These are phyloP conservation scores for Dendronephthya gigantea DNA, from an alignment of 64 coral and sea anemone species.

Conservation along the genomic window DNA sequence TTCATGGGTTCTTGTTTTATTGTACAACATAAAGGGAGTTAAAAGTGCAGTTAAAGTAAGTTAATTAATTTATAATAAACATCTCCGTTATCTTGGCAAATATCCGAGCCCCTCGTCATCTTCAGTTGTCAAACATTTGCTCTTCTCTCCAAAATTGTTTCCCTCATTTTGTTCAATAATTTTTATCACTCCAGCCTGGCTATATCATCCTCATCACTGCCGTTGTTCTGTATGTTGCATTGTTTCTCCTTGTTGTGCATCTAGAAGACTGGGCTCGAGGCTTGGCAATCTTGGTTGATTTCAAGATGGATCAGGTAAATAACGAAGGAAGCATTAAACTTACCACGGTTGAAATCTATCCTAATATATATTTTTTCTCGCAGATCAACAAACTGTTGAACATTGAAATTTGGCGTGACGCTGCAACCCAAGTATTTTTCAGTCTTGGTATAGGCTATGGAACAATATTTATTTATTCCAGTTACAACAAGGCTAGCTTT, in stretches of 20 bases:
- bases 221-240: neutral
- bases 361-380: neutral
- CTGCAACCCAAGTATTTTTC: slow-evolving; percentile 1
- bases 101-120: no score
- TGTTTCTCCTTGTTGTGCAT: neutral
- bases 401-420: slow-evolving; percentile 12
- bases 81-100: neutral
- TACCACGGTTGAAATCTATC: no score
- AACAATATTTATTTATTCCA: neutral
- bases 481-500: neutral
- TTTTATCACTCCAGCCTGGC: neutral
- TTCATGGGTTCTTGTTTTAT: neutral
- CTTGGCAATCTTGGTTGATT: neutral
- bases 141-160: neutral
- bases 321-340: no score
- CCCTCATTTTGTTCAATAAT: neutral
- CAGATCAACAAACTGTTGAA: neutral
- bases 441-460: neutral
- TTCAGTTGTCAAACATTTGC: no score
- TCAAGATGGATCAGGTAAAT: neutral
- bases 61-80: no score
- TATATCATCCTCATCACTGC: neutral
- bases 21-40: neutral
- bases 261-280: neutral
- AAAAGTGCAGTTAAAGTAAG: neutral